Percentiles rank a stretch among this genome's conserved stretches.
Conservation (phyloP, 1,140 invertebrate species). For the Drosophila kohkoa region DNA sequence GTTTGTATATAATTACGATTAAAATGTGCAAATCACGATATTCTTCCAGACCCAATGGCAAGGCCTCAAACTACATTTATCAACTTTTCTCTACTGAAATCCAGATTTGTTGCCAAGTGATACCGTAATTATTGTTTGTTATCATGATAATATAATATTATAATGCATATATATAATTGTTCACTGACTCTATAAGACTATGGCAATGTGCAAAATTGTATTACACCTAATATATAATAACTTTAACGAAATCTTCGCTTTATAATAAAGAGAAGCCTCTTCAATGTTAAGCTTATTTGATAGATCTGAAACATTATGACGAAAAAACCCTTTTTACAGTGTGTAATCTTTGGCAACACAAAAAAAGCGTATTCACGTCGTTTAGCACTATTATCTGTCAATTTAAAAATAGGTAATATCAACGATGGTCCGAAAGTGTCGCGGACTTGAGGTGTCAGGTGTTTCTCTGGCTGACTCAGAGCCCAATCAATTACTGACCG, state of each 20-base stretch:
- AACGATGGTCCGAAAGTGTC: conserved; percentile 19
- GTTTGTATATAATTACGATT: not conserved
- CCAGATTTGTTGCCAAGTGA: not conserved
- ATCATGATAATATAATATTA: conserved; percentile 8
- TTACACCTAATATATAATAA: not conserved
- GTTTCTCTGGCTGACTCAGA: conserved; percentile 19
- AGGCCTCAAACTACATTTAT: conserved; percentile 11
- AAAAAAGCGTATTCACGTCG: not conserved
- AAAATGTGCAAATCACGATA: not conserved
- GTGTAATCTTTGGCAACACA: not conserved
- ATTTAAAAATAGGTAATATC: conserved; percentile 16
- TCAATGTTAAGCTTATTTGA: no score
- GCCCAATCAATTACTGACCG: conserved; percentile 7
- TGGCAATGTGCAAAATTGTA: not conserved
- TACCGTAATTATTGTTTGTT: conserved; percentile 11
- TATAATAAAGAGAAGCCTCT: no score
- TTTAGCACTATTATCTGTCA: conserved; percentile 32
- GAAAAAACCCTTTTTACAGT: conserved; percentile 6
- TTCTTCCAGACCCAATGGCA: no score
- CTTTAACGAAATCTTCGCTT: not conserved
- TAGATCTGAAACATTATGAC: not conserved
- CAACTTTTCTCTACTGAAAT: conserved; percentile 8
- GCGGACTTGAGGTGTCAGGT: conserved; percentile 47
- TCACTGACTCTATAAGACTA: not conserved
- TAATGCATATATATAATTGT: not conserved